These are phyloP conservation scores for Himalopsyche kuldschensis DNA, from an alignment of 2,888 invertebrate genomes.

Conservation along the genomic window DNA sequence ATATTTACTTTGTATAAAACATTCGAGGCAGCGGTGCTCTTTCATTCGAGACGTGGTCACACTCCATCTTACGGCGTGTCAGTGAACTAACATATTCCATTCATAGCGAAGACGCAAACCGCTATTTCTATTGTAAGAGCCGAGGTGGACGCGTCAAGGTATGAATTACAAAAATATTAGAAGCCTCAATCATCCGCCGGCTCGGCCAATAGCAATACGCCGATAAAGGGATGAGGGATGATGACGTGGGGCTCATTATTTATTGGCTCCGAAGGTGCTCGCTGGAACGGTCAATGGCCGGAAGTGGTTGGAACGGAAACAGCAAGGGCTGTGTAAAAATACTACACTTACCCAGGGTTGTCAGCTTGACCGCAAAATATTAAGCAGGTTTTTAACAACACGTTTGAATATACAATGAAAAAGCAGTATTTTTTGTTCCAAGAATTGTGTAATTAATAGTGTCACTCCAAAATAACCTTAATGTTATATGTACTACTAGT, in stretches of 20 bases:
- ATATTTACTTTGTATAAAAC: neutral
- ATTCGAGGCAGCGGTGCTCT: neutral
- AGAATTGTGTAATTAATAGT: too few relatives aligned
- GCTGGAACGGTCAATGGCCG: neutral
- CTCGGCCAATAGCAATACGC: neutral
- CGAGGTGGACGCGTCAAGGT: neutral
- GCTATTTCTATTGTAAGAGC: neutral
- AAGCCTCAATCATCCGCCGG: slow-evolving; percentile 19
- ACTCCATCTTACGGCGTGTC: neutral
- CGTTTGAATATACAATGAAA: too few relatives aligned
- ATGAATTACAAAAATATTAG: slow-evolving; percentile 22
- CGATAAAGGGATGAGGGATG: slow-evolving; percentile 5
- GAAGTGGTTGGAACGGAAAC: neutral
- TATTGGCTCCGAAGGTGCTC: neutral
- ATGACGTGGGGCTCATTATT: neutral
- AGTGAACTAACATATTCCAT: neutral
- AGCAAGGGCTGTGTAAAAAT: neutral
- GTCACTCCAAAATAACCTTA: too few relatives aligned
- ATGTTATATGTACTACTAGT: too few relatives aligned
- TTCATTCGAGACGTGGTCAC: neutral
- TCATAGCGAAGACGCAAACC: neutral
- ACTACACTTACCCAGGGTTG: neutral
- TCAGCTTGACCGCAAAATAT: too few relatives aligned
- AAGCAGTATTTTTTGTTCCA: too few relatives aligned
- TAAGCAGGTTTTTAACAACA: too few relatives aligned